Conservation (phyloP, 2,113 vertebrate species). For the Pluvialis apricaria region DNA sequence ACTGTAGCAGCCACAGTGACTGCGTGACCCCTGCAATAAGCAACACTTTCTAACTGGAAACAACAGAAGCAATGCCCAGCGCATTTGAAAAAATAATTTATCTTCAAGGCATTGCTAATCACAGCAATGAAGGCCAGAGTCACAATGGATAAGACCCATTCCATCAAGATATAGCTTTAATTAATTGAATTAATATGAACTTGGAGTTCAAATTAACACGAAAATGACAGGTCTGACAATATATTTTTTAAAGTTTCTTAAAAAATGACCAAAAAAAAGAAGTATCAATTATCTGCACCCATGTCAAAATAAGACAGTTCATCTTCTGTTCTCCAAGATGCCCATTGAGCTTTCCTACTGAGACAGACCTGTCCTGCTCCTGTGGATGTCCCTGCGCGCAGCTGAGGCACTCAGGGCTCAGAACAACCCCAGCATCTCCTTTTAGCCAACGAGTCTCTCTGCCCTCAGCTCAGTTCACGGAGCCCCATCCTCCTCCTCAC, state of each 20-base stretch:
- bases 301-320: neutral
- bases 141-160: neutral
- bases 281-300: neutral
- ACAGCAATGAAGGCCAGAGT: neutral
- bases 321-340: neutral
- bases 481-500: neutral
- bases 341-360: neutral
- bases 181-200: neutral
- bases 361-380: neutral
- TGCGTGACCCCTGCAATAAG: neutral
- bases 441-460: neutral
- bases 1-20: neutral
- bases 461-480: neutral
- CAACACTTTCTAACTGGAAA: neutral
- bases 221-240: neutral
- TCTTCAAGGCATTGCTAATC: neutral
- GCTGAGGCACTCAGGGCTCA: rapidly evolving
- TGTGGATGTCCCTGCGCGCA: rapidly evolving
- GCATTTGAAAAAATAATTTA: neutral
- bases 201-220: neutral
- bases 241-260: rapidly evolving
- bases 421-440: neutral
- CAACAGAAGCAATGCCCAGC: neutral
- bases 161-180: neutral
- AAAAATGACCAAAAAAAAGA: neutral